Percentiles rank a stretch among this genome's conserved stretches.
phyloP scores from a whole-genome alignment of 2,888 invertebrate species.

The Branchipolynoe longqiensis region DNA sequence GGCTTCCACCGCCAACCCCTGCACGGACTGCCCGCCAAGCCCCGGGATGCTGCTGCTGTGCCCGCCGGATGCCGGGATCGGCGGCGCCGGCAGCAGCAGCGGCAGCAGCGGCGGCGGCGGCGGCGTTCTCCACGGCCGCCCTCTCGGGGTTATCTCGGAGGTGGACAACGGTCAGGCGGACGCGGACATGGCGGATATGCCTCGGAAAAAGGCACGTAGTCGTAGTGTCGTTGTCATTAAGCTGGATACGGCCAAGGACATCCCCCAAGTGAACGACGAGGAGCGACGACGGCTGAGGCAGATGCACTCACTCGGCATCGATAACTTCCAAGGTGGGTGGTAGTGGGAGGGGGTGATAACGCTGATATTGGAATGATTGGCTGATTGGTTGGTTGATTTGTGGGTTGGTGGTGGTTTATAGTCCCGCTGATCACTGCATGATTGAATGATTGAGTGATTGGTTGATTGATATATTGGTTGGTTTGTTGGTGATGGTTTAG shows the following conservation, averaged over 20 bases:
- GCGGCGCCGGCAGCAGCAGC: too few species aligned
- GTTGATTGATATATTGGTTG: too few species aligned
- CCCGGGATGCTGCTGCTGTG: slow-evolving; percentile 26
- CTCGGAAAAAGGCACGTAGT: slow-evolving; percentile 52
- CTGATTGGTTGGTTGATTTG: too few species aligned
- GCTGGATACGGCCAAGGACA: slow-evolving; percentile 40
- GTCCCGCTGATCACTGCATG: too few species aligned
- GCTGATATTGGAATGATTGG: too few species aligned
- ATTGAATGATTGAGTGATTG: too few species aligned
- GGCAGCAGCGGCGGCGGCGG: not conserved
- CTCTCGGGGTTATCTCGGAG: slow-evolving; percentile 22
- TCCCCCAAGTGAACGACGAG: slow-evolving; percentile 29
- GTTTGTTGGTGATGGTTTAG: too few species aligned
- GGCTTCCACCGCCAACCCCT: too few species aligned
- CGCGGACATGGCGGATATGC: slow-evolving; percentile 35
- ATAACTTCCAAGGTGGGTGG: slow-evolving; percentile 22
- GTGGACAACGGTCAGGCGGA: slow-evolving; percentile 44
- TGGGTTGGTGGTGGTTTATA: too few species aligned
- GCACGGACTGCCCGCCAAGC: not conserved
- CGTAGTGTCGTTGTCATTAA: slow-evolving; percentile 55
- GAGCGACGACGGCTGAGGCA: not conserved
- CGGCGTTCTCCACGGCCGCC: not conserved
- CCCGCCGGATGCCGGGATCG: too few species aligned
- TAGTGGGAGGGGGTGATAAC: not conserved
- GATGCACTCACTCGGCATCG: slow-evolving; percentile 29